phyloP scores from a whole-genome alignment of 2,113 vertebrate genomes.

The Vimba vimba region DNA sequence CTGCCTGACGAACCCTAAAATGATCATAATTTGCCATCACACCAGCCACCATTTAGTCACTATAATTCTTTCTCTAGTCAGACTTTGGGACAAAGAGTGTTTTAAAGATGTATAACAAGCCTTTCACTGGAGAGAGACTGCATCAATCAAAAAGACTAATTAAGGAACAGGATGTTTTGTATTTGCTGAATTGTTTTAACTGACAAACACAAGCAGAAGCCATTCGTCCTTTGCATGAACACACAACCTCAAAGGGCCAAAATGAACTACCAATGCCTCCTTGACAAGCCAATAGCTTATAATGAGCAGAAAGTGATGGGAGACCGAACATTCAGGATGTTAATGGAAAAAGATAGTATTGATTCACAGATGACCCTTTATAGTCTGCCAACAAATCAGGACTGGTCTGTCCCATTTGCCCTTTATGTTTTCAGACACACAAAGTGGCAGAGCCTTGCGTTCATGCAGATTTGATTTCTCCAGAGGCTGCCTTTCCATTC shows the following conservation, averaged over 20 bases:
- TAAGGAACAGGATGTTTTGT: conserved; percentile 41
- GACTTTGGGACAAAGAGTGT: conserved; percentile 5
- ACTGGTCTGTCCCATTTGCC: conserved; percentile 37
- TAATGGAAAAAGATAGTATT: conserved; percentile 54
- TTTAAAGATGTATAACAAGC: conserved; percentile 31
- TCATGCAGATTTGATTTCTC: conserved; percentile 53
- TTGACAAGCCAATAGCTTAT: conserved; percentile 42
- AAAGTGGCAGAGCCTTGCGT: not conserved
- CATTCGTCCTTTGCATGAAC: conserved; percentile 3
- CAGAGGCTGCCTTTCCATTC: conserved; percentile 22
- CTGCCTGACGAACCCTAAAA: conserved; percentile 62
- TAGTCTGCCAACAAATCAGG: conserved; percentile 20
- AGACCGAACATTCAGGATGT: conserved; percentile 23
- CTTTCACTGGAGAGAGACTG: conserved; percentile 17
- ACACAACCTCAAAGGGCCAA: conserved; percentile 6
- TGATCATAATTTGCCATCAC: conserved; percentile 59
- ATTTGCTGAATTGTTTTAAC: conserved; percentile 17
- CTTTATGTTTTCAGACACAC: conserved; percentile 39
- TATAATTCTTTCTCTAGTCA: conserved; percentile 38
- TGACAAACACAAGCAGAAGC: conserved; percentile 18
- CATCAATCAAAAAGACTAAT: conserved; percentile 45
- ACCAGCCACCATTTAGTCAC: conserved; percentile 34
- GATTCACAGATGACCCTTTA: conserved; percentile 43
- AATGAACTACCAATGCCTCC: conserved; percentile 29
- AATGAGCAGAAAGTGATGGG: conserved; percentile 26